Evolutionary conservation across 2,113 vertebrate genomes (phyloP), one percentile per base, ranked within the genome.

Genomic region (Todiramphus chloris): DNA sequence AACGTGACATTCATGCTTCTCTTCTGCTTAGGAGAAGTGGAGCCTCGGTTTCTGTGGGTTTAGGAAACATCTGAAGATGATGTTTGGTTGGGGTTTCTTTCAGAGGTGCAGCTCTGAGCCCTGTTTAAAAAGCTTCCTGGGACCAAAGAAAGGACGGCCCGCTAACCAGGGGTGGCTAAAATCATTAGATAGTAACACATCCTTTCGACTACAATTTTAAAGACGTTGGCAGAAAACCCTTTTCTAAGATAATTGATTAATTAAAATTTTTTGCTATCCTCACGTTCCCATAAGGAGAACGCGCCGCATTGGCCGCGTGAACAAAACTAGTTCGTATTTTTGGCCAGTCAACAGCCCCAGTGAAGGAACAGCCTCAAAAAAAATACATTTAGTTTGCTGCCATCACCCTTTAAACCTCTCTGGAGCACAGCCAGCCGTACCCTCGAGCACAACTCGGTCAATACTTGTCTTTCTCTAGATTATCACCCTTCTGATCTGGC

Each of bases 1-100:
- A 97, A 96, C 92, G 0, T 87, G 60, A 90, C 81, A 62, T 33
- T 67, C 89, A 46, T 63, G 83, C 88, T 73, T 82, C 76, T 88
- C 1, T 23, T 78, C 92, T 48, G 82, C 84, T 90, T 43, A 59
- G 80, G 66, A 76, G 58, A 37, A 17, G 10, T 23, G 28, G 12
- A 69, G 76, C 43, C 30, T 8, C 13, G 51, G 30, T 30, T 59
- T 37, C n/a, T 3, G 63, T 5, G 55, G 31, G 41, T 24, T 50
- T 50, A 25, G 48, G 13, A 50, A 50, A 50, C 48, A 50, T 24
- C 48, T 50, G 48, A 50, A 50, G 67, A 58, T 14, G 67, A 55
- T 13, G 56, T 37, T 67, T n/a, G 58, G 30, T 6, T 41, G 41
- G 30, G 4, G 6, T 18, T 50, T 10, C 50, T 50, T 50, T 25